A percentile compares a stretch with the other conserved stretches of the same genome.
Conservation (phyloP, 2,888 invertebrate genomes). For the Nematopogon swammerdamellus region DNA sequence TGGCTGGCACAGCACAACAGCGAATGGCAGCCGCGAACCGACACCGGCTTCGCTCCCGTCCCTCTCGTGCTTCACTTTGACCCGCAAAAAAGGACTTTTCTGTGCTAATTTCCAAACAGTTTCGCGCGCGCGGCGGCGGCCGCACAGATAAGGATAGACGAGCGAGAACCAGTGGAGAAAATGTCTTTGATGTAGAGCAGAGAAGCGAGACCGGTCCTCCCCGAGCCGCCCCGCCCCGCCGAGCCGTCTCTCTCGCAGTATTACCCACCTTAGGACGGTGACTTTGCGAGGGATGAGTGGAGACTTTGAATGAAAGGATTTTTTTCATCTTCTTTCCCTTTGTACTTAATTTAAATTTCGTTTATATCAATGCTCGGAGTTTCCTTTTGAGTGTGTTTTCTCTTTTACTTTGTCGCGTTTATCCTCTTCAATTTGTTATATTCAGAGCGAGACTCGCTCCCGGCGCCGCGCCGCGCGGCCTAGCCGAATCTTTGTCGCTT, state of each 20-base stretch:
- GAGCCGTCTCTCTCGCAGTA: conserved; percentile 39
- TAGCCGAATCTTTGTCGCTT: neutral
- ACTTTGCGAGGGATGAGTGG: conserved; percentile 30
- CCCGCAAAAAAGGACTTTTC: conserved; percentile 26
- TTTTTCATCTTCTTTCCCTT: conserved; percentile 54
- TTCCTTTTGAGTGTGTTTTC: conserved; percentile 53
- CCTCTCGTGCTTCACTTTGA: too few relatives aligned
- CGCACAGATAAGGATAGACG: conserved; percentile 48
- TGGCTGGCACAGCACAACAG: too few relatives aligned
- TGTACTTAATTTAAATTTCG: conserved; percentile 59
- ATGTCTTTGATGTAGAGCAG: conserved; percentile 47
- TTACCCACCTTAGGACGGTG: conserved; percentile 2
- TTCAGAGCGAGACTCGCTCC: conserved; percentile 27
- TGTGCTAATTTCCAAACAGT: conserved; percentile 50
- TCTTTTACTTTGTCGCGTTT: conserved; percentile 57
- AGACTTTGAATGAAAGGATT: conserved; percentile 54
- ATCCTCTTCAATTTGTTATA: conserved; percentile 55
- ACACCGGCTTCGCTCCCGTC: too few relatives aligned
- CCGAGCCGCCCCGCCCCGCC: conserved; percentile 20
- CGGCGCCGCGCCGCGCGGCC: neutral
- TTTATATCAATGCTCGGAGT: conserved; percentile 57
- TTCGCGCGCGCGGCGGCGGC: conserved; percentile 17
- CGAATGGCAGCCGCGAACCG: too few relatives aligned
- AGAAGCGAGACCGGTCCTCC: neutral
- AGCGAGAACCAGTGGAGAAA: conserved; percentile 27